Base-by-base conservation (phyloP, 2,888 invertebrate genomes). In the Sphecodes monilicornis region DNA sequence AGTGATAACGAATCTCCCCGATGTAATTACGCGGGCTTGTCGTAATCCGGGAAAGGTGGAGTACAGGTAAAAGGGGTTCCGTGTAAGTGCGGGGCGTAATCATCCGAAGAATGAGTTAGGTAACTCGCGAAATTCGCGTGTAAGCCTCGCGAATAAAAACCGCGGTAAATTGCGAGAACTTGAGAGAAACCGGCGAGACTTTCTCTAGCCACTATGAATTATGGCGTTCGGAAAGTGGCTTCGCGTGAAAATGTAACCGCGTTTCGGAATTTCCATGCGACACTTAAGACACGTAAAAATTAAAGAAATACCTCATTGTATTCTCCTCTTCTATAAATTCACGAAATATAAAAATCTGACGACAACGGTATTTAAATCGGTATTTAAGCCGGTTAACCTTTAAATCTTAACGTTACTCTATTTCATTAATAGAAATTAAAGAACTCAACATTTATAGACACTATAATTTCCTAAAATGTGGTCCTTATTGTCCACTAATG, bases 71-170 rank as follows among this genome's bases (percentile, higher is more conserved):
- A 81, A 84, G 76, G 76, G 43, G 73, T 84, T 77, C 50, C 69
- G 60, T 84, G 84, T 84, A 76, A 80, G 73, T 60, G 74, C 50
- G 29, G 71, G 76, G 60, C 76, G 60, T 81, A 81, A 81, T 84
- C 84, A 77, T 66, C 76, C 76, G 81, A 73, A 80, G 75, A 80
- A 82, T 82, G 64, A 75, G 75, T 80, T 71, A 82, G 75, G 75
- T 80, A 75, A 75, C 50, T 76, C 66, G 75, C 29, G 82, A 82
- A 80, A 82, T 75, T 80, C 80, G 70, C 75, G 66, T 64, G 71
- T 78, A 80, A 80, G 77, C 64, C 78, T 80, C 11, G 71, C 80
- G 64, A 72, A 78, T 78, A 80, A 80, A 80, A 75, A 82, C 60
- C 76, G 54, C 80, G 75, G 80, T 80, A 71, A 75, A 80, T 82